Conservation (phyloP, 2,113 vertebrate species). For the Cynocephalus volans region DNA sequence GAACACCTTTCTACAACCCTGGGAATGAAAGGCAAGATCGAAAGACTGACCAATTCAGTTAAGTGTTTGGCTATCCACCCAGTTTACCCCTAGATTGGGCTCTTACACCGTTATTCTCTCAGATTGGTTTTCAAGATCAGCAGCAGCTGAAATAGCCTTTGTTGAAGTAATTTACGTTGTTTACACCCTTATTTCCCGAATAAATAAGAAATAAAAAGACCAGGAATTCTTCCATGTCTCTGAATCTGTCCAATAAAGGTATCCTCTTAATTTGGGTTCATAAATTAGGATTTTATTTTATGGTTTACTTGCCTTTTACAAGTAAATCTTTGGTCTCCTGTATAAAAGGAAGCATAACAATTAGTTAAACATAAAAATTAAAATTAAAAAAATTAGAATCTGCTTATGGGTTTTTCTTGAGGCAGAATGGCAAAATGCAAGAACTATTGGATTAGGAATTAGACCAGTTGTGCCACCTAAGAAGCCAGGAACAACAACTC, state of each 20-base stretch:
- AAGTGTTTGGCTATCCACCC: slow-evolving; percentile 50
- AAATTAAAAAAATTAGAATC: background rate
- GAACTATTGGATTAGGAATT: background rate
- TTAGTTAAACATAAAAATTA: background rate
- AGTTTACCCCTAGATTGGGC: background rate
- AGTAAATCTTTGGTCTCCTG: background rate
- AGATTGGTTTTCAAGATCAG: background rate
- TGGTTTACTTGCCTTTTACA: background rate
- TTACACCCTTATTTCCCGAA: background rate
- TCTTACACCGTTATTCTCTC: background rate
- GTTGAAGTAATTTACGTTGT: background rate
- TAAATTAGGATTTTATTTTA: background rate
- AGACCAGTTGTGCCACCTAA: background rate
- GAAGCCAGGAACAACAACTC: background rate
- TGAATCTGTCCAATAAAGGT: background rate
- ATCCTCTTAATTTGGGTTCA: background rate
- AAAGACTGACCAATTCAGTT: slow-evolving; percentile 22
- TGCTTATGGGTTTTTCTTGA: background rate
- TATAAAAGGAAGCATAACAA: background rate
- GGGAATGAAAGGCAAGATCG: background rate
- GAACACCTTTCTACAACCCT: background rate
- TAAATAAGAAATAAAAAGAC: slow-evolving; percentile 23
- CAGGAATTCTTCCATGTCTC: background rate
- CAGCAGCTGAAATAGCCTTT: background rate
- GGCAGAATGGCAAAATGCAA: background rate